phyloP scores from a whole-genome alignment of 2,113 vertebrate species.

The Jacana jacana region DNA sequence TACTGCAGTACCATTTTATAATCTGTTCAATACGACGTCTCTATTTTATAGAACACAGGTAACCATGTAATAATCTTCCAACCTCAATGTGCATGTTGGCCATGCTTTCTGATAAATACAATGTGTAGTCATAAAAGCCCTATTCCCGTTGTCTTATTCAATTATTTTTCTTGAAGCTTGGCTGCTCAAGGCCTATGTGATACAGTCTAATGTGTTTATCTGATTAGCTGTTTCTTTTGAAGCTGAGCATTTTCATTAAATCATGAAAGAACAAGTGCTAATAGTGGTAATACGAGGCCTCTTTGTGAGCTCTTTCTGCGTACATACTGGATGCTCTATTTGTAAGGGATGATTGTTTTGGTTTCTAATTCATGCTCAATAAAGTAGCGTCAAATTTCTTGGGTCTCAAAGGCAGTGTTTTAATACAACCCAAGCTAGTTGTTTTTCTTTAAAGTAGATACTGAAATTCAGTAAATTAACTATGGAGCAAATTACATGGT shows the following conservation, averaged over 20 bases:
- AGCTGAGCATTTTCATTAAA: background rate
- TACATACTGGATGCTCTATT: background rate
- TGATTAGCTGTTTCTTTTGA: slow-evolving; percentile 30
- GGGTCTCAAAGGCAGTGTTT: background rate
- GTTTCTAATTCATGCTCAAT: background rate
- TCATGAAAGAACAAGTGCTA: background rate
- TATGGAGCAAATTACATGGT: background rate
- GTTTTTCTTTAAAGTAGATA: background rate
- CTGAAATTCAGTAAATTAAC: background rate
- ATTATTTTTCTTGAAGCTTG: background rate
- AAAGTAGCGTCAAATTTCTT: background rate
- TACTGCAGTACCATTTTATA: background rate
- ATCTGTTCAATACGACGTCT: background rate
- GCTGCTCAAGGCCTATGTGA: background rate
- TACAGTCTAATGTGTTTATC: slow-evolving; percentile 6
- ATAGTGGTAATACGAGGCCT: background rate
- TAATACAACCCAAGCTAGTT: background rate
- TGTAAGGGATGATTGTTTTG: background rate
- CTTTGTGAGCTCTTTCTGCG: background rate
- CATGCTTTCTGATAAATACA: background rate
- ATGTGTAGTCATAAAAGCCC: background rate
- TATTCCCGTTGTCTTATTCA: background rate
- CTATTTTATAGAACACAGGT: slow-evolving; percentile 37
- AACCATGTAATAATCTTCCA: slow-evolving; percentile 17
- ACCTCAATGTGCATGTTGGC: background rate